Evolutionary conservation across 2,797 vertebrate genomes (phyloP), one percentile per base, ranked within the genome.

Genomic region (Erithacus rubecula): DNA sequence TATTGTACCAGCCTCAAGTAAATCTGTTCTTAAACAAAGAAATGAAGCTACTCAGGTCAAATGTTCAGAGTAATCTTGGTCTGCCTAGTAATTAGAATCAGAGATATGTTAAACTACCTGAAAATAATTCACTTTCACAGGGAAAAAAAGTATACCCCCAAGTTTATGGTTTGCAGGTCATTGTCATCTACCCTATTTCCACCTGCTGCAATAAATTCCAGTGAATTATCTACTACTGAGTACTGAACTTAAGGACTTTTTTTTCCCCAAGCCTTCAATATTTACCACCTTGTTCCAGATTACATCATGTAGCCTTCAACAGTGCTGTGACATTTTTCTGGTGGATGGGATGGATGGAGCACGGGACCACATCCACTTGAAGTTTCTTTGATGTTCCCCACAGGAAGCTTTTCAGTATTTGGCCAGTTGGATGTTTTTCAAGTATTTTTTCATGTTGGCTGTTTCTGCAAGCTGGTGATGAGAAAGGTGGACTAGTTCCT

Each of bases 81-180:
- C 80, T 93, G 59, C 39, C 8, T 88, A 87, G 78, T 94, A 95
- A 96, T 96, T 96, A 92, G 80, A 85, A 94, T 96, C 89, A 96
- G 69, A 84, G 88, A 65, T 95, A 94, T 89, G 39, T 93, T 97
- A 91, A 96, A 89, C 83, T 96, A 96, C 86, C 75, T 96, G 93
- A 95, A 96, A 97, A 93, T 96, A 96, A 97, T 96, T 92, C 93
- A 96, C 34, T 95, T 90, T 56, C 62, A 63, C 9, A 30, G 44
- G 59, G 44, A 60, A 74, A 85, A 86, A 94, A 89, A 71, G 69
- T 67, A 72, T 24, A 94, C 55, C 36, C 89, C 76, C 60, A 96
- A 89, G 85, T 97, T 96, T 97, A 96, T 95, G 93, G 94, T 70
- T 80, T 95, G 68, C 43, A 77, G 96, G 96, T 97, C 95, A 89